These are phyloP conservation scores for Zenarchopterus dispar DNA, from an alignment of 2,797 vertebrate species.

Conservation along the genomic window DNA sequence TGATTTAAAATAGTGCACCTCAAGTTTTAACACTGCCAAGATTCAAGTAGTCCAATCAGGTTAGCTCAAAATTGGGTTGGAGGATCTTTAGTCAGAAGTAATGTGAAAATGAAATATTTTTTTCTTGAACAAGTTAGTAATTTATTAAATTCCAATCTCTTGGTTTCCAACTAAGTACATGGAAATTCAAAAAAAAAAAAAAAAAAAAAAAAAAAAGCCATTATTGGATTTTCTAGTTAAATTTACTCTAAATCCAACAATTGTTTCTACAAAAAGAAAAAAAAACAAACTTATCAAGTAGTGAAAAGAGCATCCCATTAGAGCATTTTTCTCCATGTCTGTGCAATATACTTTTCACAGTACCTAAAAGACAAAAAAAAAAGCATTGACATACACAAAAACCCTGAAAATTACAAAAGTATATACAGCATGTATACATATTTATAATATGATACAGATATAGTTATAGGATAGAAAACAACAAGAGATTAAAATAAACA, in stretches of 20 bases:
- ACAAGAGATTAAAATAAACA: conserved; percentile 39
- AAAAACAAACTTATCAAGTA: conserved; percentile 37
- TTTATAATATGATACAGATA: conserved; percentile 23
- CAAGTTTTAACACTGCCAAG: too few species aligned
- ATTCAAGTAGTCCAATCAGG: too few species aligned
- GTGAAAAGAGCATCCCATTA: conserved; percentile 42
- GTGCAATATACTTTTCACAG: conserved; percentile 37
- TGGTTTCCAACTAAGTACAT: not conserved
- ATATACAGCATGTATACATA: conserved; percentile 8
- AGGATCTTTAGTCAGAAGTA: too few species aligned
- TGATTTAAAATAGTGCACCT: too few species aligned
- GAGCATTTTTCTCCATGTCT: conserved; percentile 29
- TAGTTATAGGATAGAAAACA: conserved; percentile 39
- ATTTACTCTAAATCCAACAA: conserved; percentile 61
- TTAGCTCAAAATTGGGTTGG: too few species aligned
- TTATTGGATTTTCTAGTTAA: conserved; percentile 23
- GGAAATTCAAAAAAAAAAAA: not conserved
- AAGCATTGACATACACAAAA: conserved; percentile 18
- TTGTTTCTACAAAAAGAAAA: conserved; percentile 35
- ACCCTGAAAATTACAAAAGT: conserved; percentile 46
- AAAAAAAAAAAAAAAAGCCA: conserved; percentile 6
- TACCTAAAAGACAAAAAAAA: conserved; percentile 24
- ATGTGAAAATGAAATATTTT: too few species aligned
- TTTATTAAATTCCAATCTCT: too few species aligned
- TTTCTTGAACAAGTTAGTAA: too few species aligned